A percentile compares a stretch with the other conserved stretches of the same genome.
phyloP scores from a whole-genome alignment of 2,888 invertebrate species.

The Lasioglossum marginatum region DNA sequence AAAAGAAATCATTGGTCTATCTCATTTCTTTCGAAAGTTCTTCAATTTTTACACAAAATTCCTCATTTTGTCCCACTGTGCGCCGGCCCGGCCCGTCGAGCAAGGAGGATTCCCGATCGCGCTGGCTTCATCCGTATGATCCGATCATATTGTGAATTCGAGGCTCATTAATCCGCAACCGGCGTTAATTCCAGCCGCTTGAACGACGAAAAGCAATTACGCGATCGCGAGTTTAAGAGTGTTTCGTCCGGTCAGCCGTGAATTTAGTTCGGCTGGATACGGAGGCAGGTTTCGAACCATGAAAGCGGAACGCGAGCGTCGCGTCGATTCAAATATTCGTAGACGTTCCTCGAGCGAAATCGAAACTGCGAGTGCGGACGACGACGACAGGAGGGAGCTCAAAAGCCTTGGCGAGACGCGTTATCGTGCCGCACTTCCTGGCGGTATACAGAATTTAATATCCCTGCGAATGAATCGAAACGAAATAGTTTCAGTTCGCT shows the following conservation, averaged over 20 bases:
- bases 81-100: neutral
- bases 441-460: slow-evolving; percentile 42
- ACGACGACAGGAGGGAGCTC: neutral
- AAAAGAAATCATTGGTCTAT: too few relatives aligned
- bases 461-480: slow-evolving; percentile 40
- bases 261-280: slow-evolving; percentile 13
- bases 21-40: too few relatives aligned
- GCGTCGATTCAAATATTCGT: neutral
- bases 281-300: neutral
- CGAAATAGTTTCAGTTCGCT: slow-evolving; percentile 26
- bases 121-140: neutral
- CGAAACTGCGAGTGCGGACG: neutral
- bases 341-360: neutral
- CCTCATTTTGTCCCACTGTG: too few relatives aligned
- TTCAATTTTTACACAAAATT: too few relatives aligned
- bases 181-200: slow-evolving; percentile 12
- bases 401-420: slow-evolving; percentile 1
- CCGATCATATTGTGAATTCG: slow-evolving; percentile 1
- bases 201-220: neutral
- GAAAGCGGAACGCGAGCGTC: neutral
- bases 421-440: neutral
- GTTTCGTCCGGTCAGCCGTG: slow-evolving; percentile 9
- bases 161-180: slow-evolving; percentile 26
- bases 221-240: slow-evolving; percentile 9
- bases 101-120: neutral